These are phyloP conservation scores for Anneissia japonica DNA, from an alignment of 35 echinoderm and acorn worm genomes.

Conservation along the genomic window DNA sequence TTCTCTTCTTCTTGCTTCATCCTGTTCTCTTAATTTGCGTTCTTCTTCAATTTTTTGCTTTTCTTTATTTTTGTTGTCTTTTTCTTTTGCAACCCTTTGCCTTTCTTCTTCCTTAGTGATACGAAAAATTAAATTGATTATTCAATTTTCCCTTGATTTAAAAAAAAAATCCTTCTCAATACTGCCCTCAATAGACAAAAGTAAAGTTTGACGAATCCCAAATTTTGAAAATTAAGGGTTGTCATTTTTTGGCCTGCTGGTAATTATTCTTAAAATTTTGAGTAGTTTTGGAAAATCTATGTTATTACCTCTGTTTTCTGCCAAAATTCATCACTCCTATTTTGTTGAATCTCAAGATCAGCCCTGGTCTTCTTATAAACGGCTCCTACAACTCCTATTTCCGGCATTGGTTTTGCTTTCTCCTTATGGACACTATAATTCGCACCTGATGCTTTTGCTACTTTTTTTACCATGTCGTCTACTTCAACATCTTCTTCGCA, in stretches of 20 bases:
- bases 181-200: too few relatives aligned
- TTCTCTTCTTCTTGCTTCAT: constrained; percentile 50
- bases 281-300: not conserved
- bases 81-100: constrained; percentile 19
- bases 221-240: too few relatives aligned
- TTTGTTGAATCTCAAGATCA: constrained; percentile 62
- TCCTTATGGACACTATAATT: constrained; percentile 99
- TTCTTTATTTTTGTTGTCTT: constrained; percentile 39
- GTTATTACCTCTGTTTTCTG: constrained; percentile 47
- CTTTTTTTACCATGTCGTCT: constrained; percentile 60
- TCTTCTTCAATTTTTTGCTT: constrained; percentile 36
- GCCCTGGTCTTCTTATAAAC: constrained; percentile 84
- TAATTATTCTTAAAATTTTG: not conserved
- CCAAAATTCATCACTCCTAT: constrained; percentile 93
- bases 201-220: too few relatives aligned
- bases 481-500: constrained; percentile 88
- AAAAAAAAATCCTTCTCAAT: too few relatives aligned
- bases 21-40: constrained; percentile 47
- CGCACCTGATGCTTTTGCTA: constrained; percentile 80
- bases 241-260: too few relatives aligned
- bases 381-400: constrained; percentile 52
- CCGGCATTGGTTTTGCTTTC: constrained; percentile 25
- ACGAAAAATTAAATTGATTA: constrained; percentile 3
- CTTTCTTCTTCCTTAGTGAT: constrained; percentile 53
- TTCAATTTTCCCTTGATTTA: too few relatives aligned